phyloP scores from a whole-genome alignment of 1,140 invertebrate genomes.

The Camponotus floridanus region DNA sequence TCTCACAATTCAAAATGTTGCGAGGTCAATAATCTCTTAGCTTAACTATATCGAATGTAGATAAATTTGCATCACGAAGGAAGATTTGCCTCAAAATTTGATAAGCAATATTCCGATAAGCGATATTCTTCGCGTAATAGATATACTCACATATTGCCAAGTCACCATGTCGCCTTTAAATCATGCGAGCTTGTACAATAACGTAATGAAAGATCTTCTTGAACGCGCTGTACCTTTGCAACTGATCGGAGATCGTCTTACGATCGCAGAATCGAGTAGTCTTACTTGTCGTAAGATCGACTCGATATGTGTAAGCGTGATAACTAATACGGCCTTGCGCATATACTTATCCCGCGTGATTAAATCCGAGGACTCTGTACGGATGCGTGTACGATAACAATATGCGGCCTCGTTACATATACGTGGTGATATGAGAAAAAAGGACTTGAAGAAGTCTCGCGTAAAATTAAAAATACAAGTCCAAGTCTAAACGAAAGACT shows the following conservation, averaged over 20 bases:
- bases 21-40: not conserved
- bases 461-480: not conserved
- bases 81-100: not conserved
- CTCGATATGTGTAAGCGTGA: conserved; percentile 71
- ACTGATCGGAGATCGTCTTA: conserved; percentile 10
- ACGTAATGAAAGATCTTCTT: not conserved
- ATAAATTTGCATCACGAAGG: not conserved
- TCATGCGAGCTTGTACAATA: not conserved
- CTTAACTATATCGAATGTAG: not conserved
- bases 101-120: not conserved
- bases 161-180: not conserved
- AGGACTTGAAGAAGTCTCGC: not conserved
- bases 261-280: not conserved
- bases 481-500: not conserved
- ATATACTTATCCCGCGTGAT: conserved; percentile 63
- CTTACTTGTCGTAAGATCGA: conserved; percentile 39
- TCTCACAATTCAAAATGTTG: not conserved
- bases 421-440: conserved; percentile 42
- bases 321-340: conserved; percentile 76
- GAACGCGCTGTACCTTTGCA: not conserved
- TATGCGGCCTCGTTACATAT: conserved; percentile 67
- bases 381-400: conserved; percentile 72
- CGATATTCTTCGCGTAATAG: not conserved
- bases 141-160: not conserved
- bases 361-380: conserved; percentile 78